Evolutionary conservation across 53 echinoderm and acorn worm genomes (phyloP), one percentile per base, ranked within the genome.

Genomic region (Holothuria leucospilota): DNA sequence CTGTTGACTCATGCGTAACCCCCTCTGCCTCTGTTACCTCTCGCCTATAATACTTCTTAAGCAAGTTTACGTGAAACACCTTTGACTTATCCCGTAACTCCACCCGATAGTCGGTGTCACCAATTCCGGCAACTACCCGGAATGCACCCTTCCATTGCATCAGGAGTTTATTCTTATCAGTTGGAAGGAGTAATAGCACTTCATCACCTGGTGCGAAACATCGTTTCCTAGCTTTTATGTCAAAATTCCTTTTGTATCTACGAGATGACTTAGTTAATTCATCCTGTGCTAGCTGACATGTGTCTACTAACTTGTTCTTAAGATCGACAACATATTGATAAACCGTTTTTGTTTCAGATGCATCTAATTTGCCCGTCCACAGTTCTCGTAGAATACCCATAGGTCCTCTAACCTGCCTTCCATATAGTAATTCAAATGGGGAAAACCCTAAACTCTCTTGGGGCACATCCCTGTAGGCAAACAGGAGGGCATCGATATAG

Each of bases 111-210:
- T 87, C 91, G 23, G 69, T 71, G 5, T 23, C 65, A 18, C 83
- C 83, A 1, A 74, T 21, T 65, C 82, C 87, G 58, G 83, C 86
- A 1, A 64, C 62, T 34, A 91, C 81, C 12, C 46, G 51, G 29
- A 88, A 92, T 38, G 92, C 89, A 4, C 89, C 92, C 46, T 89
- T 89, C 92, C 89, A 92, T 68, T 89, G 86, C 20, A 89, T 81
- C 29, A 89, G 21, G 4, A 92, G 82, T 34, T 85, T 71, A 51
- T 88, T 92, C 12, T 51, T 58, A 23, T 85, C 79, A 38, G 86
- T 92, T 2, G 92, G 92, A 52, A 82, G 53, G 12, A 92, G 77
- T 29, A 92, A 58, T 15, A 92, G 64, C 0, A 93, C 93, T 21
- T 86, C 58, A 51, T 90, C 93, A 0, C 86, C 93, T 38, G 77